A percentile compares a stretch with the other conserved stretches of the same genome.
Conservation (phyloP, 1,140 invertebrate species). For the Neoseiulus cucumeris region DNA sequence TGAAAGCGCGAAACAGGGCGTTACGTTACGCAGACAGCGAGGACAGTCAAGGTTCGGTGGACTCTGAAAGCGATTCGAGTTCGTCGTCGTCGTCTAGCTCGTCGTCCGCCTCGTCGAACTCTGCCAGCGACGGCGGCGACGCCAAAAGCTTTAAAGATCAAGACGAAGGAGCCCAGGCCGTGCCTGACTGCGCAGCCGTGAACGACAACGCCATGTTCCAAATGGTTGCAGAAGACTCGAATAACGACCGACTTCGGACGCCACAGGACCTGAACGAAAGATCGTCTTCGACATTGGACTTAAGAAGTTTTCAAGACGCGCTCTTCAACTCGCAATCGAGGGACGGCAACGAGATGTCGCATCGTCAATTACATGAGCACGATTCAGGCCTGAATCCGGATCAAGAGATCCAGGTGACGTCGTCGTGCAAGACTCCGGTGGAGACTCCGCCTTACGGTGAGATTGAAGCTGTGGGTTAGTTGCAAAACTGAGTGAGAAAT, state of each 20-base stretch:
- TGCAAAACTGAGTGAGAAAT: too few species aligned
- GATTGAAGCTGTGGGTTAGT: constrained; percentile 5
- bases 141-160: too few species aligned
- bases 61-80: neutral
- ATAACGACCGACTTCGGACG: neutral
- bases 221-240: neutral
- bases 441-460: neutral
- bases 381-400: neutral
- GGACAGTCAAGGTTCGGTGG: constrained; percentile 6
- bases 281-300: neutral
- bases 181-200: neutral
- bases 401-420: constrained; percentile 1
- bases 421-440: neutral
- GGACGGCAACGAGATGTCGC: neutral
- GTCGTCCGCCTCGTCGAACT: neutral
- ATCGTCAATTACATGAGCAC: neutral
- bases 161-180: neutral
- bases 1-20: neutral
- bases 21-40: constrained; percentile 1
- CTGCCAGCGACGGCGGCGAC: too few species aligned
- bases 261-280: neutral
- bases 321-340: neutral
- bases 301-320: neutral
- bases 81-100: neutral
- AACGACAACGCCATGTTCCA: constrained; percentile 11